Base-by-base conservation (phyloP, 1,140 invertebrate species). In the Neotoxoptera formosana region DNA sequence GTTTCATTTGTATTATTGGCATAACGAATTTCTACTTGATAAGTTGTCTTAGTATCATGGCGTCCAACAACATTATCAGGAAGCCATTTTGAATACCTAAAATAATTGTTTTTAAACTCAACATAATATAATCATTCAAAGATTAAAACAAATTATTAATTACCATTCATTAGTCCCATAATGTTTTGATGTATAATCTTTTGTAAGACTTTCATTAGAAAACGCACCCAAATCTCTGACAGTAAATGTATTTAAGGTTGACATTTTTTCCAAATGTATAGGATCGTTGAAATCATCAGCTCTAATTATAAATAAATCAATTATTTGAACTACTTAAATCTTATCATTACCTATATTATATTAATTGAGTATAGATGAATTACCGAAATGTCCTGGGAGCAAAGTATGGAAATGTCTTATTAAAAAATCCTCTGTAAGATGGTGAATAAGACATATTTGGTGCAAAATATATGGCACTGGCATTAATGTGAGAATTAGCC, bases 1-100 rank as follows among this genome's bases (percentile, higher is more conserved):
- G 98, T 99, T 95, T 98, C 98, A 95, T 99, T 99, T 11, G 98
- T 99, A 95, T 98, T 98, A 95, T 99, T 99, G 1, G 98, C 97
- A 96, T 99, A 98, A 95, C 98, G 97, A 94, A 99, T 98, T 95
- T 98, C 97, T 91, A 98, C 97, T 95, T 98, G 96, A 95, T 98
- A 97, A 93, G 98, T 99, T 47, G 98, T 99, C 96, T 99, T 99
- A 0, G 98, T 99, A 94, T 99, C 98, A 94, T 98, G 98, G 94
- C 98, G 96, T 53, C 96, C 96, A 94, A 96, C 96, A 81, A 98
- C 97, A 94, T 96, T 96, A 95, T 99, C 98, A 11, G 98, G 99
- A 94, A 99, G 95, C 98, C 98, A 99, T 86, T 96, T 95, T 86
- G 96, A 96, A 94, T 98, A 98, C 96, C 96, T 96, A 93, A 81